phyloP scores from a whole-genome alignment of 2,797 vertebrate genomes.

The Parotocinclus haroldoi region DNA sequence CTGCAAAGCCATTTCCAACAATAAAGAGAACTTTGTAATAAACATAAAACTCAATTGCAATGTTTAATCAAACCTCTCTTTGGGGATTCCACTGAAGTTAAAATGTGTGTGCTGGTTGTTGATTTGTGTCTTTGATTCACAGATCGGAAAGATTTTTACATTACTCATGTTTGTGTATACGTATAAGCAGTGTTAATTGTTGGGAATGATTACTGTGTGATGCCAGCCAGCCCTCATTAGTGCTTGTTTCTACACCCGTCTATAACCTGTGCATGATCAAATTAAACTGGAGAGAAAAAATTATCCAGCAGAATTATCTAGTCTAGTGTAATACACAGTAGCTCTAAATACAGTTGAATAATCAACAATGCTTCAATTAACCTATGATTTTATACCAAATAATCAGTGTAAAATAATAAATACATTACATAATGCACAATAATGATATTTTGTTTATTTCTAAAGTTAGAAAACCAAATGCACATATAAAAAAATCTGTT shows the following conservation, averaged over 20 bases:
- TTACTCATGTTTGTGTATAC: slow-evolving; percentile 1
- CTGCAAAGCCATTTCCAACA: slow-evolving; percentile 50
- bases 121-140: slow-evolving; percentile 29
- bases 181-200: slow-evolving; percentile 58
- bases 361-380: too few relatives aligned
- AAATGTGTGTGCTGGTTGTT: slow-evolving; percentile 33
- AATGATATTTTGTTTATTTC: too few relatives aligned
- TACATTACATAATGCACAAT: too few relatives aligned
- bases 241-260: slow-evolving; percentile 54
- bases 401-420: too few relatives aligned
- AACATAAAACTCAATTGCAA: slow-evolving; percentile 50
- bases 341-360: too few relatives aligned
- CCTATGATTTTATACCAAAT: too few relatives aligned
- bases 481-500: neutral
- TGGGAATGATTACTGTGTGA: slow-evolving; percentile 56
- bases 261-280: slow-evolving; percentile 62
- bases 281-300: slow-evolving; percentile 58
- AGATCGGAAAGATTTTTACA: slow-evolving; percentile 26
- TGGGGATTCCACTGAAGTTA: slow-evolving; percentile 32
- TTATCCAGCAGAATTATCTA: slow-evolving; percentile 46
- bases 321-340: neutral
- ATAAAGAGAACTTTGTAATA: slow-evolving; percentile 59
- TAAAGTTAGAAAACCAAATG: too few relatives aligned
- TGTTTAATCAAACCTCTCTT: slow-evolving; percentile 42
- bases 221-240: slow-evolving; percentile 71